Base-by-base conservation (phyloP, 2,888 invertebrate genomes). In the Ametastegia equiseti region DNA sequence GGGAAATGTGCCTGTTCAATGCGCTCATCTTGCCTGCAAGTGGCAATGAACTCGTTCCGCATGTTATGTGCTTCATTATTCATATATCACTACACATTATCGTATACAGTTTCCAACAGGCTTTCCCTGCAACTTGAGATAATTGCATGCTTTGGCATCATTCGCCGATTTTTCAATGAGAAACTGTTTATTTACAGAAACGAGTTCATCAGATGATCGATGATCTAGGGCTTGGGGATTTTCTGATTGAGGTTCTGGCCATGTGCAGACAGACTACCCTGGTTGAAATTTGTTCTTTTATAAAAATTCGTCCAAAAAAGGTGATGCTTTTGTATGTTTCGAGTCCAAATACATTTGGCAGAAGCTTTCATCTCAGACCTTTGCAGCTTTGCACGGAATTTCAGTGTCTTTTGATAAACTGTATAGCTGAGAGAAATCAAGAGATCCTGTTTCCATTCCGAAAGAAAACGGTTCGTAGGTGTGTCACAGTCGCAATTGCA, bases 1-100 rank as follows among this genome's bases (percentile, higher is more conserved):
- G 23, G 71, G 71, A 71, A 71, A 71, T 71, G 71, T 30, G 36
- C 36, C 69, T 42, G 42, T 47, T 73, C 47, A 33, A 33, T 19
- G 60, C 39, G 30, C 54, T 75, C 73, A 33, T 50, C 75, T 54
- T n/a, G n/a, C 36, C 36, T n/a, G n/a, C 75, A 75, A 7, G 50
- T 54, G 75, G 75, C 75, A 75, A 75, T 75, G 75, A 75, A 75
- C 75, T 36, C 75, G 36, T 75, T 50, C 73, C 36, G 75, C 75
- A 75, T 50, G 15, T 54, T 54, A 11, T 47, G 47, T 71, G 47
- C 47, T 47, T 71, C 71, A 27, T 36, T 13, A 71, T 71, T 47
- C 27, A 45, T 71, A 13, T 71, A 71, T 42, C 15, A 0, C 6
- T 65, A 39, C 39, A 5, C 11, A 39, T 67, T 19, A 36, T 15